Conservation (phyloP, 2,113 vertebrate genomes). For the Pseudonaja textilis region DNA sequence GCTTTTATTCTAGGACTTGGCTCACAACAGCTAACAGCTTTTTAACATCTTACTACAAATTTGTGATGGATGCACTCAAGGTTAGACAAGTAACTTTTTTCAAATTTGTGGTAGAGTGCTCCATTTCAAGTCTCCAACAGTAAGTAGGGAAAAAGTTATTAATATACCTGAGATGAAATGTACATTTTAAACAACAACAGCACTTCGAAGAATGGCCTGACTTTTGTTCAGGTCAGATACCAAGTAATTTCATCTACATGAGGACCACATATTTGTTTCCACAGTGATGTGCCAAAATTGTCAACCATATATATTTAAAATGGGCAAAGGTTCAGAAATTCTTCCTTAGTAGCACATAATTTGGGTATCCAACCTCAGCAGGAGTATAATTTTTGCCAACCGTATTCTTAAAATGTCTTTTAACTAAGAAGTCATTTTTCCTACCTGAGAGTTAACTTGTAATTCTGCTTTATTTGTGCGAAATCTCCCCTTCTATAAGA, state of each 20-base stretch:
- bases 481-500: background rate
- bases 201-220: accelerated
- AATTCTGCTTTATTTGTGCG: background rate
- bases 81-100: background rate
- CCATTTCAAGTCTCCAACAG: background rate
- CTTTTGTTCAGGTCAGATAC: background rate
- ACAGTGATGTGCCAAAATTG: background rate
- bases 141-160: background rate
- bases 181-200: background rate
- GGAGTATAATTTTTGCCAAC: background rate
- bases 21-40: background rate
- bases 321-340: background rate
- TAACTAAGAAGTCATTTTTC: background rate
- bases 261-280: background rate
- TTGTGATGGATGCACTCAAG: background rate
- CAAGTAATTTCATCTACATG: background rate
- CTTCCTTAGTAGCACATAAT: background rate
- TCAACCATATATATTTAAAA: background rate
- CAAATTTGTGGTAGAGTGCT: background rate
- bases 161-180: background rate
- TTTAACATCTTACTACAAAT: background rate
- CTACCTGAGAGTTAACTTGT: background rate
- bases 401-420: background rate
- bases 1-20: background rate
- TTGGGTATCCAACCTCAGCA: background rate